Evolutionary conservation across 2,113 vertebrate genomes (phyloP).

Genomic region (Rhadina sibilatrix): DNA sequence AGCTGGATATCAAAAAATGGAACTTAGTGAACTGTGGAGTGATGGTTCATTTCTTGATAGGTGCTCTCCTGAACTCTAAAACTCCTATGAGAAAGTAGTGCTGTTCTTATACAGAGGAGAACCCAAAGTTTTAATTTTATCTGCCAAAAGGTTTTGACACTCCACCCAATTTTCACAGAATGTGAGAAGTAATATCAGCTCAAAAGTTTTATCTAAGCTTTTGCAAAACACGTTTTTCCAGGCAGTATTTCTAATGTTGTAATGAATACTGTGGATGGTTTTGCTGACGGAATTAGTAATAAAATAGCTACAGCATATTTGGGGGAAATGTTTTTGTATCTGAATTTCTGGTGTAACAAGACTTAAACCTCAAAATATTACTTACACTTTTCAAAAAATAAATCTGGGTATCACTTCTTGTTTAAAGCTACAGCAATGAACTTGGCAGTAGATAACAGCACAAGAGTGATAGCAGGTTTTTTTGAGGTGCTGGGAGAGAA

Average conservation of each 20-base stretch:
- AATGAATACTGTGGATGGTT: not conserved
- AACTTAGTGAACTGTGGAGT: not conserved
- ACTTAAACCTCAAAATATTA: not conserved
- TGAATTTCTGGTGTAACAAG: not conserved
- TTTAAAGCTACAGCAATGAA: not conserved
- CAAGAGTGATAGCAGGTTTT: not conserved
- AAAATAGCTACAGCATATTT: not conserved
- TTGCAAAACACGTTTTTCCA: fast-evolving
- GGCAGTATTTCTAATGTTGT: not conserved
- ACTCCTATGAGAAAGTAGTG: not conserved
- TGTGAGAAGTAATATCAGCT: not conserved
- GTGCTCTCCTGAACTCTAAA: not conserved
- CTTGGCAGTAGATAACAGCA: not conserved
- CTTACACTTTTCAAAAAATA: not conserved
- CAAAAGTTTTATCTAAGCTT: not conserved
- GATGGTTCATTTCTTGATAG: not conserved
- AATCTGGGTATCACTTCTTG: not conserved
- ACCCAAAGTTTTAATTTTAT: not conserved
- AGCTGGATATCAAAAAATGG: not conserved
- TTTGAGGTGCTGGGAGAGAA: not conserved
- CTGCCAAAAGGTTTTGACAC: not conserved
- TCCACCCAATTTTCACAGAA: not conserved
- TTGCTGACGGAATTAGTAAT: not conserved
- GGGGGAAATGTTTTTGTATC: not conserved
- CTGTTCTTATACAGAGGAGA: not conserved